These are phyloP conservation scores for Achroia grisella DNA, from an alignment of 1,140 invertebrate genomes.

Conservation along the genomic window DNA sequence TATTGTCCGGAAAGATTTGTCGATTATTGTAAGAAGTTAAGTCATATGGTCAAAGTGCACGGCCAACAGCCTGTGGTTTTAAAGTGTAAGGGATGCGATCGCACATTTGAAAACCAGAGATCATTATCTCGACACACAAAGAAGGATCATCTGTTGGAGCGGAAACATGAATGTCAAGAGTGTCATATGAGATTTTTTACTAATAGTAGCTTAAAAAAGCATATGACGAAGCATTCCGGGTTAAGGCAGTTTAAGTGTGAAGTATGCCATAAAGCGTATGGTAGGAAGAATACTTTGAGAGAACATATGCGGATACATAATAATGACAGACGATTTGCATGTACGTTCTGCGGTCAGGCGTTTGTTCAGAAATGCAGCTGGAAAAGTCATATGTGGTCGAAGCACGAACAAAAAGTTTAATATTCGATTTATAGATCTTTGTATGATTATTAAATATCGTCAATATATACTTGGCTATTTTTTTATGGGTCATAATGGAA, in stretches of 20 bases:
- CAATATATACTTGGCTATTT: too few relatives aligned
- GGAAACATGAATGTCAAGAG: conserved; percentile 26
- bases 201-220: conserved; percentile 14
- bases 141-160: conserved; percentile 23
- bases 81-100: conserved; percentile 10
- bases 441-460: too few relatives aligned
- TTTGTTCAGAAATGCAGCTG: conserved; percentile 34
- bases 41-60: conserved; percentile 39
- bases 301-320: conserved; percentile 47
- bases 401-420: too few relatives aligned
- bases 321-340: conserved; percentile 30
- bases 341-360: conserved; percentile 37
- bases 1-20: conserved; percentile 41
- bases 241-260: conserved; percentile 27
- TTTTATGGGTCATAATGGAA: too few relatives aligned
- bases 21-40: conserved; percentile 27
- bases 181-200: conserved; percentile 24
- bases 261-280: conserved; percentile 54
- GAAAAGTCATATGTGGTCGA: conserved; percentile 11
- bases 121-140: conserved; percentile 12
- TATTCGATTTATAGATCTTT: too few relatives aligned
- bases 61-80: conserved; percentile 19
- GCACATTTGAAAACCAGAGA: background rate
- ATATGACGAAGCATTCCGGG: conserved; percentile 34
- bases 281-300: conserved; percentile 53